Evolutionary conservation across 1,140 invertebrate genomes (phyloP).

Genomic region (Chironomus tepperi): DNA sequence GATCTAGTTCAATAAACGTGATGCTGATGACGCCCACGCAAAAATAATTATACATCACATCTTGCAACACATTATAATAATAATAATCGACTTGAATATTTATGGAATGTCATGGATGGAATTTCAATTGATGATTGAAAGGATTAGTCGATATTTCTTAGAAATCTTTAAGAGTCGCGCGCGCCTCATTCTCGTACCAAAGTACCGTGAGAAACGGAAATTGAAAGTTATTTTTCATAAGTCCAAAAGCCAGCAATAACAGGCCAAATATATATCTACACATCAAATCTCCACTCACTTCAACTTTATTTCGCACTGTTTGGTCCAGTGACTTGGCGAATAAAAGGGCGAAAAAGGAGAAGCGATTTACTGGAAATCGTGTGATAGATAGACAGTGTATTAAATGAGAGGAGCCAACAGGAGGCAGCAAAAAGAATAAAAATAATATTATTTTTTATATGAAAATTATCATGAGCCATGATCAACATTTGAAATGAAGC

Average conservation of each 20-base stretch:
- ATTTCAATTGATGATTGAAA: neutral
- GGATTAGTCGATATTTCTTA: neutral
- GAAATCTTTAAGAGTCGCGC: neutral
- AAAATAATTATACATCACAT: slow-evolving; percentile 4
- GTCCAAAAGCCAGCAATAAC: no score
- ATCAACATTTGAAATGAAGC: neutral
- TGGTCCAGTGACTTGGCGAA: neutral
- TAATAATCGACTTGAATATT: neutral
- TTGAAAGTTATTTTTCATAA: slow-evolving; percentile 19
- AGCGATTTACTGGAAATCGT: slow-evolving; percentile 19
- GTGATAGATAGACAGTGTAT: neutral
- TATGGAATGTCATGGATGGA: neutral
- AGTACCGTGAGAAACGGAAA: slow-evolving; percentile 18
- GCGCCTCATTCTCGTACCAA: neutral
- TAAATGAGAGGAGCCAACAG: neutral
- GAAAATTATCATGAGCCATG: neutral
- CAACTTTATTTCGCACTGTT: neutral
- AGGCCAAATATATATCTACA: no score
- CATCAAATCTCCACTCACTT: no score
- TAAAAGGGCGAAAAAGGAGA: neutral
- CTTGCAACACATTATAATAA: neutral
- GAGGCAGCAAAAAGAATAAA: neutral
- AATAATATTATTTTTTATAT: neutral
- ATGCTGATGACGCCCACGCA: neutral
- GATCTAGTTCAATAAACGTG: slow-evolving; percentile 9